Conservation (phyloP, 1,140 invertebrate species). For the Heliconius nattereri region DNA sequence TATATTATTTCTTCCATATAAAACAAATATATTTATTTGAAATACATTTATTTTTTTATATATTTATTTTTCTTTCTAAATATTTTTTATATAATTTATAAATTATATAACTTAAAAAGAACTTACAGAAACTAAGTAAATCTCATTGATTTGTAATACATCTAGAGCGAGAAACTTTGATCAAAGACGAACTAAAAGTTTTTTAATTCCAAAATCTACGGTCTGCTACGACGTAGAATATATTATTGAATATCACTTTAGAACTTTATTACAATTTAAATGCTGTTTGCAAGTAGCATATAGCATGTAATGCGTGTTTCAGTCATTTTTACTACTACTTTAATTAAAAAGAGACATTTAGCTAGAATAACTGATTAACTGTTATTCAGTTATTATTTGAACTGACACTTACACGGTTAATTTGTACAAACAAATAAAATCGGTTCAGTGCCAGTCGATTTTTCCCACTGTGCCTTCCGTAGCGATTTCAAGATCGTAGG, state of each 20-base stretch:
- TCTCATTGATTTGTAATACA: background rate
- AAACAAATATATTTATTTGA: no score
- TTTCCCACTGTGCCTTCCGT: no score
- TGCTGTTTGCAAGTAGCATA: background rate
- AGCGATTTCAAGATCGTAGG: no score
- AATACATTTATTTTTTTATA: no score
- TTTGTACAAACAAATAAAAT: no score
- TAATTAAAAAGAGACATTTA: no score
- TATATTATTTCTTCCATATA: no score
- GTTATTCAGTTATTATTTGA: no score
- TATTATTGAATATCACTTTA: constrained; percentile 14
- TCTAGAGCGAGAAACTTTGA: background rate
- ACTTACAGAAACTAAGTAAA: background rate
- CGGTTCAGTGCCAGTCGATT: no score
- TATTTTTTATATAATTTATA: no score
- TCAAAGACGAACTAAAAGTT: constrained; percentile 5
- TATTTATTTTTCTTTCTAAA: background rate
- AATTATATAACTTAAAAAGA: background rate
- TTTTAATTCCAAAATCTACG: constrained; percentile 11
- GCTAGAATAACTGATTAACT: no score
- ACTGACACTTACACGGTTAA: no score
- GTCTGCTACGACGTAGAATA: constrained; percentile 11
- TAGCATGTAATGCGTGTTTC: background rate
- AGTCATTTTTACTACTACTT: background rate
- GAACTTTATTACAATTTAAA: background rate